Percentiles rank a stretch among this genome's conserved stretches.
These are phyloP conservation scores for Ophion ventricosus DNA, from an alignment of 2,888 invertebrate species.

Conservation along the genomic window DNA sequence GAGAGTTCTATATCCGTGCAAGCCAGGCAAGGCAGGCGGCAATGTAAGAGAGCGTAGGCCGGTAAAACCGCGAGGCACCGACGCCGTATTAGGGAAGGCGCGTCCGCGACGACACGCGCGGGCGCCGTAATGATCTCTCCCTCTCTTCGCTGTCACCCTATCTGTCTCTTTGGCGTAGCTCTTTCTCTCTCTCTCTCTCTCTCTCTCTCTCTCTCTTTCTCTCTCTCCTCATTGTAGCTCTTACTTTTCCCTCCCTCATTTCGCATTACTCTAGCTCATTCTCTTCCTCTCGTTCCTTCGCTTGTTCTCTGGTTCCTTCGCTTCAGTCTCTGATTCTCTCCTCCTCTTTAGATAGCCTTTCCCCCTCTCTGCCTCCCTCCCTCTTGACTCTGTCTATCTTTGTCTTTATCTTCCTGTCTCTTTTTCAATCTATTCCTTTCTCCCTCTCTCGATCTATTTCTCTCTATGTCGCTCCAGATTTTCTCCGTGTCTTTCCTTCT, in stretches of 20 bases:
- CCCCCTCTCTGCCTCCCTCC: slow-evolving; percentile 69
- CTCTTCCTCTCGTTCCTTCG: slow-evolving; percentile 44
- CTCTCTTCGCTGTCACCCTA: slow-evolving; percentile 69
- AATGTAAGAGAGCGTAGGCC: slow-evolving; percentile 72
- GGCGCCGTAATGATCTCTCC: slow-evolving; percentile 84
- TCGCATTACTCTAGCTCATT: background rate
- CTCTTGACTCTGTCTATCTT: slow-evolving; percentile 58
- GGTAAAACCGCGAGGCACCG: slow-evolving; percentile 73
- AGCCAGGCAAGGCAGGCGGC: slow-evolving; percentile 43
- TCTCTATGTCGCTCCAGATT: background rate
- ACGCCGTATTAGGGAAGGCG: slow-evolving; percentile 82
- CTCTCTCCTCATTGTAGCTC: slow-evolving; percentile 1
- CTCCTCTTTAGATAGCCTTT: slow-evolving; percentile 76
- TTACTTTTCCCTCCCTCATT: slow-evolving; percentile 56
- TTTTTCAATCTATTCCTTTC: slow-evolving; percentile 32
- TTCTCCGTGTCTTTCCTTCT: slow-evolving; percentile 81
- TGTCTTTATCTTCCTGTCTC: background rate
- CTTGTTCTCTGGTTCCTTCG: slow-evolving; percentile 16
- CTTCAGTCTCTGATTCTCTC: slow-evolving; percentile 29
- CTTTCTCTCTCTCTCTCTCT: slow-evolving; percentile 53
- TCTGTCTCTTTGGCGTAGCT: slow-evolving; percentile 61
- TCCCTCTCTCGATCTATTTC: slow-evolving; percentile 6
- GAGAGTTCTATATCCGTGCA: slow-evolving; percentile 63
- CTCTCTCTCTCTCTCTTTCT: slow-evolving; percentile 28
- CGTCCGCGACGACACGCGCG: slow-evolving; percentile 83